Percentiles rank a stretch among this genome's conserved stretches.
Evolutionary conservation across 2,113 vertebrate species (phyloP).

Genomic region (Chrysemys picta): DNA sequence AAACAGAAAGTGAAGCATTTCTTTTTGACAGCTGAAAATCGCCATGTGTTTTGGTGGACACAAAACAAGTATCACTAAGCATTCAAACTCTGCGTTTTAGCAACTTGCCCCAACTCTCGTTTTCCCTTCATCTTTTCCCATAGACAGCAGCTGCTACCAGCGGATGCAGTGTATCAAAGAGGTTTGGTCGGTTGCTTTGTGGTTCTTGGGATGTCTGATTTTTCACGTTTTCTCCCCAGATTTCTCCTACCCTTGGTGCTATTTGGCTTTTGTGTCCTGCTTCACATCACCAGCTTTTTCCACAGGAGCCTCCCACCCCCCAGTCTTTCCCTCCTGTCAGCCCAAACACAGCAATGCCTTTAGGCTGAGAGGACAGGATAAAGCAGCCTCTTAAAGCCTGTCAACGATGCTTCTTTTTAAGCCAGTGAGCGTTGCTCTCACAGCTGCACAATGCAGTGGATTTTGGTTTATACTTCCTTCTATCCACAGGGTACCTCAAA

Average conservation of each 20-base stretch:
- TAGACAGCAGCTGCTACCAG: not conserved
- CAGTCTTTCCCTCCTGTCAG: not conserved
- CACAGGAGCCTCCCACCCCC: not conserved
- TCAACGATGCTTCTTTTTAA: constrained; percentile 69
- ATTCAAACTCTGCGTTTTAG: not conserved
- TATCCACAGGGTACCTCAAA: constrained; percentile 38
- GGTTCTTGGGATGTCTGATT: not conserved
- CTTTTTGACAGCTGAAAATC: not conserved
- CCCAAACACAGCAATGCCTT: not conserved
- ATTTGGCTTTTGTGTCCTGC: not conserved
- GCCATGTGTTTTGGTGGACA: not conserved
- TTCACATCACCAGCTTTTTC: constrained; percentile 23
- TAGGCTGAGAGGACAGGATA: constrained; percentile 57
- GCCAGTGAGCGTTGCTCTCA: constrained; percentile 30
- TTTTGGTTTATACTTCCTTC: constrained; percentile 19
- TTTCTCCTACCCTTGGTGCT: not conserved
- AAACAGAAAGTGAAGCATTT: not conserved
- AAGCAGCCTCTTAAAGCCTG: constrained; percentile 60
- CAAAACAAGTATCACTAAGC: not conserved
- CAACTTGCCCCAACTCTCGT: not conserved
- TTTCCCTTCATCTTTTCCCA: not conserved
- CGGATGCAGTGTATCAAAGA: not conserved
- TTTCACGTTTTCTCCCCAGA: constrained; percentile 25
- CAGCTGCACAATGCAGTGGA: constrained; percentile 59
- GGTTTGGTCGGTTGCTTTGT: not conserved